These are phyloP conservation scores for Nannoperca obscura DNA, from an alignment of 2,797 vertebrate genomes.

Conservation along the genomic window DNA sequence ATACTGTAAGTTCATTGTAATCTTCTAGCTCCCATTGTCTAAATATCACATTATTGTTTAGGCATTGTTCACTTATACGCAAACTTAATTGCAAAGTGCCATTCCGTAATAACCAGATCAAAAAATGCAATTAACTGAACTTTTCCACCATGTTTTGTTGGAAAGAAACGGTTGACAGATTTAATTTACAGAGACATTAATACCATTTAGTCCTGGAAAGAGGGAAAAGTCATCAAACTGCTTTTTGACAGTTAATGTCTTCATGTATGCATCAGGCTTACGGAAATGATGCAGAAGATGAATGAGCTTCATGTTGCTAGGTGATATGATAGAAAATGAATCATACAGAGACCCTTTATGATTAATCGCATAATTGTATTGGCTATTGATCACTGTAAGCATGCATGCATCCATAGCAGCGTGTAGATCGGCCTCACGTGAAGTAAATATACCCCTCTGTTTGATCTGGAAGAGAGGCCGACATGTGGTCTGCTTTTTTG, in stretches of 20 bases:
- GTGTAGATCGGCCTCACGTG: neutral
- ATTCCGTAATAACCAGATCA: neutral
- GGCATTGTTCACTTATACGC: too few relatives aligned
- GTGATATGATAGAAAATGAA: conserved; percentile 14
- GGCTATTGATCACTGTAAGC: neutral
- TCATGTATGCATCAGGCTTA: neutral
- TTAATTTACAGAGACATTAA: conserved; percentile 10
- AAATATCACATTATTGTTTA: too few relatives aligned
- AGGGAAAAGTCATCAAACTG: neutral
- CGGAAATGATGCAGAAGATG: conserved; percentile 2
- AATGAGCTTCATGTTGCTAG: conserved; percentile 15
- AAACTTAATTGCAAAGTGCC: neutral
- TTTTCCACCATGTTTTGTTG: conserved; percentile 12
- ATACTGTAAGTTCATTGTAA: neutral
- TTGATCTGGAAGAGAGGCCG: conserved; percentile 14
- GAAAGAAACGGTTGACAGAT: neutral
- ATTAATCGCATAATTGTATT: conserved; percentile 35
- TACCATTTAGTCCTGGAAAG: conserved; percentile 10
- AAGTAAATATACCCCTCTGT: conserved; percentile 15
- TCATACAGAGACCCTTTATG: neutral
- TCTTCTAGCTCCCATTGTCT: neutral
- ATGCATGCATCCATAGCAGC: neutral
- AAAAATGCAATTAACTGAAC: conserved; percentile 9
- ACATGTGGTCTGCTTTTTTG: conserved; percentile 19
- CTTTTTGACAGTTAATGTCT: conserved; percentile 22